Evolutionary conservation across 2,888 invertebrate species (phyloP), one percentile per base, ranked within the genome.

Genomic region (Cataglyphis livida): DNA sequence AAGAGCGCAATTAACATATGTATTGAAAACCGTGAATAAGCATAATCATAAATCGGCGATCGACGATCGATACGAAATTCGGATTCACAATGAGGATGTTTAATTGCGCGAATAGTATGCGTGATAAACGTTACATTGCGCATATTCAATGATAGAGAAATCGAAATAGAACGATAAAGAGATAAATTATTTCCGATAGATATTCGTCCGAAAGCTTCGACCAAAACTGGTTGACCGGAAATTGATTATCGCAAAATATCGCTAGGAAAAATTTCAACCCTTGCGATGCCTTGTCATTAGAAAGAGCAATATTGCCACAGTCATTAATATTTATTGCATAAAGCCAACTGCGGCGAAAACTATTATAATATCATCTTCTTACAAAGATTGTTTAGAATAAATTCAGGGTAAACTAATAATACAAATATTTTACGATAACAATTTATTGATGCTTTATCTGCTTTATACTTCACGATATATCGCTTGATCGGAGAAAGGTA

Each of bases 121-220:
- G 62, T 76, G 83, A 88, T 74, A 89, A 51, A 83, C 83, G 68
- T 85, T 83, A 87, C 73, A 48, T 41, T 12, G 28, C 48, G 84
- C 51, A 73, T 71, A 35, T 81, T 81, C 73, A 66, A 18, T 12
- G 51, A 62, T 18, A 62, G 25, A 65, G 28, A 62, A n/a, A 82
- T 75, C 66, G 71, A 65, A 44, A 83, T 74, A 70, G 84, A 85
- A 90, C 74, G 73, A 71, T 87, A 70, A 82, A 87, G 87, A 87
- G 86, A 91, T 90, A 87, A 87, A 85, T 89, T 91, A 85, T 91
- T 91, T 90, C 88, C 86, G 88, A 68, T 82, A 79, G 87, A 28
- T 28, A 28, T 1, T 65, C 32, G 76, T n/a, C 25, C 64, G 76
- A 85, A 78, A 84, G 62, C 76, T 83, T 35, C 35, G 41, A 48